These are phyloP conservation scores for Aspidoscelis tigris DNA, from an alignment of 2,113 vertebrate species.

Conservation along the genomic window DNA sequence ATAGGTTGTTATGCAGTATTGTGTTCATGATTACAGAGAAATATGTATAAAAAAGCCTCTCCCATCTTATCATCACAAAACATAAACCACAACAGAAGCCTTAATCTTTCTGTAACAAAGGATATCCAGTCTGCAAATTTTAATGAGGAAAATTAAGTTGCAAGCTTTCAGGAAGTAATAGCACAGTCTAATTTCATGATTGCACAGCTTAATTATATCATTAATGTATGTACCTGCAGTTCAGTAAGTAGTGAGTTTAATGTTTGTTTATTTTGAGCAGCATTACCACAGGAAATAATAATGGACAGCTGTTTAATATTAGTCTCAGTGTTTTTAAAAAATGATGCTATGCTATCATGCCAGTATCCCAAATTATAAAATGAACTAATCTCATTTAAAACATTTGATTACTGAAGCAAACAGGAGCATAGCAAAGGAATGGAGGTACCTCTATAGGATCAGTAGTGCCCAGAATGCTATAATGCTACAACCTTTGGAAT, in stretches of 20 bases:
- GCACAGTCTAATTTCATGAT: conserved; percentile 53
- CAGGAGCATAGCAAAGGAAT: too few relatives aligned
- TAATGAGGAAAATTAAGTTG: conserved; percentile 50
- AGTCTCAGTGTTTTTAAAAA: background rate
- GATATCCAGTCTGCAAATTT: conserved; percentile 1
- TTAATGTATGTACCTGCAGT: conserved; percentile 47
- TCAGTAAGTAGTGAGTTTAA: conserved; percentile 53
- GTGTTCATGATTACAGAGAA: background rate
- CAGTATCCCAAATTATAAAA: background rate
- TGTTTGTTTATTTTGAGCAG: conserved; percentile 52
- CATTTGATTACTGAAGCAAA: background rate
- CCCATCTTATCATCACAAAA: background rate
- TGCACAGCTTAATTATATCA: conserved; percentile 37
- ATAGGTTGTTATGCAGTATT: background rate
- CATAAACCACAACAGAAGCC: conserved; percentile 15
- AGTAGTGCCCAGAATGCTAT: too few relatives aligned
- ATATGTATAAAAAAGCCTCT: background rate
- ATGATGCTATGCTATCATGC: background rate
- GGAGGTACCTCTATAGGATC: too few relatives aligned
- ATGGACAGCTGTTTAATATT: conserved; percentile 9
- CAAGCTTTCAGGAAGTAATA: conserved; percentile 51
- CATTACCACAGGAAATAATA: conserved; percentile 42
- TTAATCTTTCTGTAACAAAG: conserved; percentile 23
- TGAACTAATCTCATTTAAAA: background rate
- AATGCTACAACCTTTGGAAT: too few relatives aligned